Evolutionary conservation across 2,113 vertebrate genomes (phyloP), one percentile per base, ranked within the genome.

Genomic region (Notothenia rossii): DNA sequence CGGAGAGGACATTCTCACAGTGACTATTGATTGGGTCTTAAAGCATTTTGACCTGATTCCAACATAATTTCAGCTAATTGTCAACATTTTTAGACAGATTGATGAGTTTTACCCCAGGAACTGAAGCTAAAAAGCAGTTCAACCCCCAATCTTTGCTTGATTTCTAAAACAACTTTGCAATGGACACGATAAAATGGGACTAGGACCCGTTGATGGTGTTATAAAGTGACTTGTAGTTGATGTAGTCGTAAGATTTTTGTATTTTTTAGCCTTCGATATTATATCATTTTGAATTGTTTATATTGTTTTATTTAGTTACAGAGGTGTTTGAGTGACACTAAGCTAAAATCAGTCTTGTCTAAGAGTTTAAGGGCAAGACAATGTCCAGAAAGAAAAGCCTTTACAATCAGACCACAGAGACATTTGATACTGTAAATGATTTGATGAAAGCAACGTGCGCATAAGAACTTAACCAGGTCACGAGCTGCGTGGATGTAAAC

Each of bases 401-500:
- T 40, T 40, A 40, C 36, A 40, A 40, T 40, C 36, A 69, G 53
- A 69, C 50, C 12, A 66, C 7, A 18, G 14, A 8, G 7, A 14
- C 14, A 63, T 73, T 50, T 55, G 33, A 56, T 5, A 36, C 18
- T 36, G 55, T 36, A 15, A n/a, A 22, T 13, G 8, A 25, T 59
- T 78, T 11, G 11, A 15, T 33, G 6, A 54, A 40, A 1, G 51
- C 20, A 49, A 50, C 18, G 54, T 68, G 64, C 0, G 22, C 77
- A 53, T 48, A 65, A 68, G 61, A 76, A n/a, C 43, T 86, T 75
- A 77, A 79, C 69, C 81, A 68, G 79, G 66, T 55, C 73, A 22
- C n/a, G 69, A 83, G 81, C 86, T 85, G 86, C 70, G 63, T 82
- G 86, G 68, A 89, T 75, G 89, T 72, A 89, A 93, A 91, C 84